phyloP scores from a whole-genome alignment of 2,113 vertebrate genomes.

The Dermatemys mawii region DNA sequence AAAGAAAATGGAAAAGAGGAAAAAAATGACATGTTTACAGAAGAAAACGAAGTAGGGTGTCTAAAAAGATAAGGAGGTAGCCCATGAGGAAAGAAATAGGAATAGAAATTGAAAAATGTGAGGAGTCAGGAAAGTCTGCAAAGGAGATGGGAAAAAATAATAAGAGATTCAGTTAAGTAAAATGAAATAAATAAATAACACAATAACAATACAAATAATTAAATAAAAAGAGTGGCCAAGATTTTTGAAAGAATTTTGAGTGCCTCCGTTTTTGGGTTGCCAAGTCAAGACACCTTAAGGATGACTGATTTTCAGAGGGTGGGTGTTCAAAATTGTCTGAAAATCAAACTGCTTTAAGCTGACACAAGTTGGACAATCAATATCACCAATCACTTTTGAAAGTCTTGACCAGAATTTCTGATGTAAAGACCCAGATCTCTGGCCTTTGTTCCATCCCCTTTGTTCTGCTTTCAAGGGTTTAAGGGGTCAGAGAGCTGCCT shows the following conservation, averaged over 20 bases:
- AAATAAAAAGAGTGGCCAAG: not conserved
- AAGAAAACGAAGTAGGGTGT: not conserved
- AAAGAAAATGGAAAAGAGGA: slow-evolving; percentile 7
- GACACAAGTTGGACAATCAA: not conserved
- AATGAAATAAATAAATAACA: not conserved
- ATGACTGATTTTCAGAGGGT: not conserved
- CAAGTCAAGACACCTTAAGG: not conserved
- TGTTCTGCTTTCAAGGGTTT: not conserved
- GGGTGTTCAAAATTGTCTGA: not conserved
- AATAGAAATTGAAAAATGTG: not conserved
- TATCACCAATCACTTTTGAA: not conserved
- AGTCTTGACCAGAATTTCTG: too few relatives aligned
- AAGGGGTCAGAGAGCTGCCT: too few relatives aligned
- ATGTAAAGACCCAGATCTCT: not conserved
- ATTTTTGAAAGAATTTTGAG: not conserved
- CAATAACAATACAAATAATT: not conserved
- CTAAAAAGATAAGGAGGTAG: slow-evolving; percentile 16
- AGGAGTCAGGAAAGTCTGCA: too few relatives aligned
- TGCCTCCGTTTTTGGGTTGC: not conserved
- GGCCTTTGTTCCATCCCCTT: too few relatives aligned
- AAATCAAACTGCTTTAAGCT: not conserved
- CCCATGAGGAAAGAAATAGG: not conserved
- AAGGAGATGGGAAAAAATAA: too few relatives aligned
- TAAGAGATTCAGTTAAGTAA: too few relatives aligned
- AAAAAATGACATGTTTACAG: not conserved